Conservation (phyloP, 2,113 vertebrate genomes). For the Lophotis ruficrista region DNA sequence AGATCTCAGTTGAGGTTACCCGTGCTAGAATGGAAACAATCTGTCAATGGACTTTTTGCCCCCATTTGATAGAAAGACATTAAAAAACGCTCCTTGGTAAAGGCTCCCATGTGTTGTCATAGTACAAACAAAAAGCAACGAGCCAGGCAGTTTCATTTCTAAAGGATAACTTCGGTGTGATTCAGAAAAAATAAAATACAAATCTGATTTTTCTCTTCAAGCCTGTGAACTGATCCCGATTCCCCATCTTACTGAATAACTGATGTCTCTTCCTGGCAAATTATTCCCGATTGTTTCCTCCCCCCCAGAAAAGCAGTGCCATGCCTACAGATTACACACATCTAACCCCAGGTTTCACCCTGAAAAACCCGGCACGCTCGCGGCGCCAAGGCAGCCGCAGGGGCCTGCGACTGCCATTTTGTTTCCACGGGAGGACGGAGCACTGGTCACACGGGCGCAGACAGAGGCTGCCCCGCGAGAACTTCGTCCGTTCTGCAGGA, state of each 20-base stretch:
- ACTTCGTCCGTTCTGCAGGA: not conserved
- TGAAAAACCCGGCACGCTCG: accelerated
- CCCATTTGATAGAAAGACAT: not conserved
- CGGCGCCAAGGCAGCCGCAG: accelerated
- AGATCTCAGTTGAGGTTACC: not conserved
- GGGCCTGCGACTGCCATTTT: too few relatives aligned
- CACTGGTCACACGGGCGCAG: accelerated
- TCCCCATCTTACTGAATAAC: not conserved
- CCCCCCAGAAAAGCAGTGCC: not conserved
- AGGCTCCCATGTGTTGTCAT: accelerated
- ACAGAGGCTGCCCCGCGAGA: accelerated
- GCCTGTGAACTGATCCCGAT: not conserved
- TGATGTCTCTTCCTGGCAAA: not conserved
- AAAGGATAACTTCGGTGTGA: not conserved
- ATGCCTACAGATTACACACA: not conserved
- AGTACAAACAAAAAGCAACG: not conserved
- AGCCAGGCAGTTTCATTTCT: not conserved
- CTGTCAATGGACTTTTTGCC: not conserved
- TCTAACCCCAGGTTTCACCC: not conserved
- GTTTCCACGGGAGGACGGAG: not conserved
- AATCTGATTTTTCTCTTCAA: not conserved
- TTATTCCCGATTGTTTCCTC: not conserved
- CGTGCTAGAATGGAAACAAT: not conserved
- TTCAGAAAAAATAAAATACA: not conserved
- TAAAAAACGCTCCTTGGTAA: not conserved